Conservation (phyloP, 2,888 invertebrate genomes). For the Cosmia pyralina region DNA sequence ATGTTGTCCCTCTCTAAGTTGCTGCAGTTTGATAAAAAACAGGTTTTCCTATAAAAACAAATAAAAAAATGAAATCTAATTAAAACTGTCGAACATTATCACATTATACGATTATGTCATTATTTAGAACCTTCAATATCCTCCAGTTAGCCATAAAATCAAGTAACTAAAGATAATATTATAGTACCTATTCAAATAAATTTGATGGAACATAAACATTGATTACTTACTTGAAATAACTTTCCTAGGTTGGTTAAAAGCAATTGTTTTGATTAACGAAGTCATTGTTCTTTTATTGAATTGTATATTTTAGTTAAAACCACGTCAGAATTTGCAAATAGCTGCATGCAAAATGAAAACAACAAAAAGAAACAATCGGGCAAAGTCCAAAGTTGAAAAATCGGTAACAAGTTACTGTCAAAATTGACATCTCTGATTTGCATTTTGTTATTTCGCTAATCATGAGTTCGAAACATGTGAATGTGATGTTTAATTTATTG, state of each 20-base stretch:
- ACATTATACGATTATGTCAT: not conserved
- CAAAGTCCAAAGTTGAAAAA: constrained; percentile 56
- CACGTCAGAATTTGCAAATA: not conserved
- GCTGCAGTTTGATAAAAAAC: not conserved
- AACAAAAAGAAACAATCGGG: constrained; percentile 27
- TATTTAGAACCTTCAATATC: not conserved
- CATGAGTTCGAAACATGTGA: not conserved
- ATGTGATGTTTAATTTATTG: not conserved
- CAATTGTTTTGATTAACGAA: constrained; percentile 68
- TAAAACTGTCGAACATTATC: not conserved
- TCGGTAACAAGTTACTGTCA: constrained; percentile 35
- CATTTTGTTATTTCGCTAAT: constrained; percentile 22
- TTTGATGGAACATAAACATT: not conserved
- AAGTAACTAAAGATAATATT: not conserved
- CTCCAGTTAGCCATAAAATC: not conserved
- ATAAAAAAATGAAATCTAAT: not conserved
- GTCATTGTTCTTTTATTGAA: constrained; percentile 56
- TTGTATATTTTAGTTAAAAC: constrained; percentile 3
- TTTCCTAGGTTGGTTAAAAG: constrained; percentile 65
- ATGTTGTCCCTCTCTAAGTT: not conserved
- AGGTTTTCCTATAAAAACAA: not conserved
- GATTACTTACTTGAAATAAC: constrained; percentile 67
- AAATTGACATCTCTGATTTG: constrained; percentile 6
- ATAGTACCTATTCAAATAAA: not conserved
- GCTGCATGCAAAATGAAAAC: constrained; percentile 18